A percentile compares a stretch with the other conserved stretches of the same genome.
Evolutionary conservation across 2,797 vertebrate genomes (phyloP).

Genomic region (Gobio occitaniae): DNA sequence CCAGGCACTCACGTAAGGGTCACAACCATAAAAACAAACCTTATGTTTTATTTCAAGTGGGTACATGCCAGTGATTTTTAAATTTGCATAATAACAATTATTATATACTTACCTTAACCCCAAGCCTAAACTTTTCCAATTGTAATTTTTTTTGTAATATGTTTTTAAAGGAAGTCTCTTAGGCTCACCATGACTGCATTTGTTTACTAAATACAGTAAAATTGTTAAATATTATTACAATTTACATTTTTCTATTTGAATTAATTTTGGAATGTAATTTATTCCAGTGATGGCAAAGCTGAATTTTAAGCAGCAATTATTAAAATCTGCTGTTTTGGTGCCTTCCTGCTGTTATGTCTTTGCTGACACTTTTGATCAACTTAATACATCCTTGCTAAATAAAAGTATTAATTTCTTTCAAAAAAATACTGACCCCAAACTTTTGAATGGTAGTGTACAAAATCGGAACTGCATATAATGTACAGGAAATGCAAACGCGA

Average conservation of each 20-base stretch:
- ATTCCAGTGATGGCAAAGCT: not conserved
- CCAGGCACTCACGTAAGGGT: constrained; percentile 92
- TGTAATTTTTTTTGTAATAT: not conserved
- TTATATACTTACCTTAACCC: not conserved
- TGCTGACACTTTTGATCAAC: not conserved
- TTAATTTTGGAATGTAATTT: not conserved
- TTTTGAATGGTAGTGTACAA: not conserved
- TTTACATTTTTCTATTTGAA: not conserved
- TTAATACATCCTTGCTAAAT: not conserved
- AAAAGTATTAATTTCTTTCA: not conserved
- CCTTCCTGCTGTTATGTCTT: not conserved
- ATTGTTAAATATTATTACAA: not conserved
- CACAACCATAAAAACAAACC: constrained; percentile 6
- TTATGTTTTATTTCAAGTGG: not conserved
- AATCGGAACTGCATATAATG: not conserved
- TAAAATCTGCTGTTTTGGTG: not conserved
- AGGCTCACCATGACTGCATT: not conserved
- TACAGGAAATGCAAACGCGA: not conserved
- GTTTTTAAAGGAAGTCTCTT: not conserved
- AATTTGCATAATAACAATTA: not conserved
- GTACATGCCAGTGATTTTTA: not conserved
- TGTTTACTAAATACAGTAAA: not conserved
- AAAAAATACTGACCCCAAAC: not conserved
- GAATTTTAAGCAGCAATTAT: not conserved
- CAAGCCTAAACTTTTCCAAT: not conserved